phyloP scores from a whole-genome alignment of 2,888 invertebrate species.

The Calameuta idolon region DNA sequence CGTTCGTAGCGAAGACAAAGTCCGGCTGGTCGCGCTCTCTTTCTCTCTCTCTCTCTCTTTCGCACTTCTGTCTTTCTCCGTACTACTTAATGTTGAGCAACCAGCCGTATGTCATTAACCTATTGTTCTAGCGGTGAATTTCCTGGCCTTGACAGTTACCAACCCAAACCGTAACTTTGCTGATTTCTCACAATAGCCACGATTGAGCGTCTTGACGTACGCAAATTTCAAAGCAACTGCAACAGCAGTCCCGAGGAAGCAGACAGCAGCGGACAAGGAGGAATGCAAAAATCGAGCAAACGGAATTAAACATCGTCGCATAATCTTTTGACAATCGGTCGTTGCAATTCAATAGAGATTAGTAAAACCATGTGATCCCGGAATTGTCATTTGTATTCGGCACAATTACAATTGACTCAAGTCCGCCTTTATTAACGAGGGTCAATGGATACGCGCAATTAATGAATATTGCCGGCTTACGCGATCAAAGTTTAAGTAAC shows the following conservation, averaged over 20 bases:
- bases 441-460: neutral
- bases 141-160: neutral
- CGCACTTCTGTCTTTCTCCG: neutral
- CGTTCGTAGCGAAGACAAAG: neutral
- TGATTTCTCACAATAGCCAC: neutral
- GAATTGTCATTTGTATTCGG: neutral
- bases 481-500: neutral
- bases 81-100: neutral
- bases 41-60: neutral
- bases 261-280: neutral
- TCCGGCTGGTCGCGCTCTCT: neutral
- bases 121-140: neutral
- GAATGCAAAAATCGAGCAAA: neutral
- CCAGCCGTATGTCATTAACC: neutral
- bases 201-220: neutral
- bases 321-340: neutral
- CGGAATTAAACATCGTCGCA: neutral
- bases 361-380: neutral
- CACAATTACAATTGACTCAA: neutral
- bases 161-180: neutral
- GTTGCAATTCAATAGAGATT: neutral
- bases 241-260: neutral
- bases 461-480: neutral
- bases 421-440: neutral
- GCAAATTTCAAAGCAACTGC: neutral